phyloP scores from a whole-genome alignment of 2,888 invertebrate species.

The Ryuthela nishihirai region DNA sequence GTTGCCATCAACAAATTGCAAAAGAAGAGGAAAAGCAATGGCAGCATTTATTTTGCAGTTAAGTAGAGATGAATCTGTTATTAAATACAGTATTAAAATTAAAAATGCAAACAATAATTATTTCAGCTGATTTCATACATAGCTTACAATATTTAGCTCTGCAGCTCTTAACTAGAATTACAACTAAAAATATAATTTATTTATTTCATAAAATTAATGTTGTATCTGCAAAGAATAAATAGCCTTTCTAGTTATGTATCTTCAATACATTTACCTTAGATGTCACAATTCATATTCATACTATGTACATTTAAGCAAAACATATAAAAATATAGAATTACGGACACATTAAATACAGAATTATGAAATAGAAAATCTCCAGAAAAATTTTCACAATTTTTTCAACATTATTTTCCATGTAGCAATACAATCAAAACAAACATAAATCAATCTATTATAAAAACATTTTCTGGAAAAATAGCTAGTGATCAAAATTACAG shows the following conservation, averaged over 20 bases:
- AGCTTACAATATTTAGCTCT: no score
- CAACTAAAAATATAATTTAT: no score
- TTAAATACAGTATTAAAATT: not conserved
- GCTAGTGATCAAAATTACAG: no score
- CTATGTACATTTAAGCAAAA: no score
- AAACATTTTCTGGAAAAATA: not conserved
- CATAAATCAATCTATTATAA: not conserved
- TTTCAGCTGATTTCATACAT: not conserved
- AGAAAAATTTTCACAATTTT: not conserved
- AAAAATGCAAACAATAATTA: not conserved
- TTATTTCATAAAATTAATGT: no score
- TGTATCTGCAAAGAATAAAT: no score
- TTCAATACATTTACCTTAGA: no score
- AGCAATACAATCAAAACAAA: not conserved
- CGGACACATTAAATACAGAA: not conserved
- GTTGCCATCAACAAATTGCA: not conserved
- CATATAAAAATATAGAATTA: no score
- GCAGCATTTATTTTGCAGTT: constrained; percentile 27
- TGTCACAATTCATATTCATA: no score
- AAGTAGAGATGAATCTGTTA: constrained; percentile 6
- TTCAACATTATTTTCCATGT: not conserved
- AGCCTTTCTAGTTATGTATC: no score
- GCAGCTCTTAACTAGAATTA: no score
- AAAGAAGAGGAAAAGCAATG: constrained; percentile 7
- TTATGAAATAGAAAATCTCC: not conserved